A percentile compares a stretch with the other conserved stretches of the same genome.
These are phyloP conservation scores for Terrapene triunguis DNA, from an alignment of 2,113 vertebrate genomes.

Conservation along the genomic window DNA sequence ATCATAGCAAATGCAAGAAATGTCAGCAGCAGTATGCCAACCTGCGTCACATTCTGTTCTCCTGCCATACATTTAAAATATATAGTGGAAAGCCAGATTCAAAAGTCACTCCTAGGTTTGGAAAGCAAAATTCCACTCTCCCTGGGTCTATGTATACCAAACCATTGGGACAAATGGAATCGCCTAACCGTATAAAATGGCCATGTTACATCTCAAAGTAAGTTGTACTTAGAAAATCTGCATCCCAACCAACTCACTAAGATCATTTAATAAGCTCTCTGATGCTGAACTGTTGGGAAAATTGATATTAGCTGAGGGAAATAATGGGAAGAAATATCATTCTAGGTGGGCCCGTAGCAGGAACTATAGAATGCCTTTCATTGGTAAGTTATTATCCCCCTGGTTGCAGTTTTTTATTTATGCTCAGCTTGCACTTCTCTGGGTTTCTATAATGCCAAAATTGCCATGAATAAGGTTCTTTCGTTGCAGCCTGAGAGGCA, in stretches of 20 bases:
- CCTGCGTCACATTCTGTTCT: neutral
- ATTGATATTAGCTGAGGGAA: neutral
- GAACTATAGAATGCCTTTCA: neutral
- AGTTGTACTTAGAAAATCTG: conserved; percentile 20
- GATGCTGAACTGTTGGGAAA: conserved; percentile 37
- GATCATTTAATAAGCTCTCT: conserved; percentile 38
- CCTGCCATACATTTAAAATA: neutral
- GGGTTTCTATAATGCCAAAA: neutral
- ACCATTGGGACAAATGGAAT: conserved; percentile 12
- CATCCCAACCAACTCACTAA: neutral
- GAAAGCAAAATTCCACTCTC: conserved; percentile 14
- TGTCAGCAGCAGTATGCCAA: neutral
- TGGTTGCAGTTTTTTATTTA: neutral
- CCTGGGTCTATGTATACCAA: rapidly evolving
- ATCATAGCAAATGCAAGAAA: neutral
- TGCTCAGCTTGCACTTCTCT: neutral
- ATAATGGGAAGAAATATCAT: conserved; percentile 14
- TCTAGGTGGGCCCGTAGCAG: neutral
- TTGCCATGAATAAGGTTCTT: neutral
- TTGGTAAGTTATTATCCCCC: neutral
- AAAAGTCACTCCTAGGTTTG: neutral
- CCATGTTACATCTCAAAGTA: conserved; percentile 26
- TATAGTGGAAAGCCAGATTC: neutral
- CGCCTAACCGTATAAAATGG: conserved; percentile 4
- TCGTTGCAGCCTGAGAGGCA: neutral